Base-by-base conservation (phyloP, 2,888 invertebrate genomes). In the Volucella inflata region DNA sequence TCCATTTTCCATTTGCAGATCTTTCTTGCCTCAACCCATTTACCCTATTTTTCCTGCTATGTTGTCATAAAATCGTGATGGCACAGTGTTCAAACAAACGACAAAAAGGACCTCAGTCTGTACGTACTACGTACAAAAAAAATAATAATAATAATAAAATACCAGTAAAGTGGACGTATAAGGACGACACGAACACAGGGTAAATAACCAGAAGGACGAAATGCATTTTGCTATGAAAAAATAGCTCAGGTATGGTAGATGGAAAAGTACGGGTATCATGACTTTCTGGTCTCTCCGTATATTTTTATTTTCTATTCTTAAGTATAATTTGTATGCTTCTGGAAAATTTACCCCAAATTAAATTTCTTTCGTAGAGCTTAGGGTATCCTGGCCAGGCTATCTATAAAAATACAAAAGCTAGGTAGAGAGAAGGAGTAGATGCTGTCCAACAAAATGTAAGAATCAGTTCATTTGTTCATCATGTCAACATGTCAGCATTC, bases 401-500 rank as follows among this genome's bases (percentile, higher is more conserved):
- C 53, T 30, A 30, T 30, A 16, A 42, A 72, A n/a, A 48, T 42
- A 57, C n/a, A 72, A 42, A 42, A 62, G n/a, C 2, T 11, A 30
- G 16, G 8, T 6, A 59, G 40, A 14, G 10, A 14, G 50, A 12
- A 8, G 30, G 53, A 12, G 16, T 6, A 11, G 53, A 50, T 42
- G 12, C 70, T 70, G 65, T 46, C 48, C 71, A 72, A 76, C 76
- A 50, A 80, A 85, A 81, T 68, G 65, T 76, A 85, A 85, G 80
- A 72, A 85, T 72, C 75, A 79, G 84, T 84, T 79, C 79, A 84
- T 84, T 84, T 84, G 79, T 67, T 72, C 76, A 64, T 85, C 85
- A 80, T 85, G 85, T 85, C 85, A 85, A 80, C 85, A 85, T 85
- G 85, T 85, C 85, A 85, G 80, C 85, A 85, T 80, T 72, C 80